Conservation (phyloP, 1,140 invertebrate genomes). For the Drosophila ananassae region DNA sequence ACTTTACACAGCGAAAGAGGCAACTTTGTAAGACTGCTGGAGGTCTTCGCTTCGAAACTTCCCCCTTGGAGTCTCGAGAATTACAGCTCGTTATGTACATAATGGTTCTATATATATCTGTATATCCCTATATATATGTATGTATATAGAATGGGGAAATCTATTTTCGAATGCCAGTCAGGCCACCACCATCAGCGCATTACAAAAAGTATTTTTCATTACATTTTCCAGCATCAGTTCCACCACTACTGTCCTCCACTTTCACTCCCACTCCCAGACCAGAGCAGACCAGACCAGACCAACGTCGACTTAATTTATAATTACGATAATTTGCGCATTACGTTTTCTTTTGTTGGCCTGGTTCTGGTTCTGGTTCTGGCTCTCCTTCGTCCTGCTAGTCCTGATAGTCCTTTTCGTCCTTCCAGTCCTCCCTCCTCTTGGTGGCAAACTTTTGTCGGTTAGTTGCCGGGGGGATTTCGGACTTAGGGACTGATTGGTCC, state of each 20-base stretch:
- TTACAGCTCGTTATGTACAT: constrained; percentile 42
- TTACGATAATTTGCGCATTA: constrained; percentile 82
- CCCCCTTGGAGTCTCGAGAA: constrained; percentile 20
- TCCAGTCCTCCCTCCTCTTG: background rate
- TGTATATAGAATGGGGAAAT: constrained; percentile 63
- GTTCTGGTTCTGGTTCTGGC: constrained; percentile 8
- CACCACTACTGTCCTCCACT: background rate
- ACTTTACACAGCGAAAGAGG: constrained; percentile 62
- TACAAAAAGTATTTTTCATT: constrained; percentile 77
- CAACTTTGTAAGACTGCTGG: constrained; percentile 44
- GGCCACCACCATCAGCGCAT: constrained; percentile 9
- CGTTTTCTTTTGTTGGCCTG: constrained; percentile 77
- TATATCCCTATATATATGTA: constrained; percentile 5
- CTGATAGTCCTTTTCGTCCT: background rate
- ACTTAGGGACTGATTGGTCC: constrained; percentile 50
- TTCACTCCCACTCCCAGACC: background rate
- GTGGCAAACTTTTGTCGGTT: constrained; percentile 66
- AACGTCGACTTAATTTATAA: constrained; percentile 82
- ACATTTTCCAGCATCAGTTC: constrained; percentile 50
- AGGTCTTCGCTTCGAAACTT: constrained; percentile 26
- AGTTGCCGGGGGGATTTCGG: constrained; percentile 32
- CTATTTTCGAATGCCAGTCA: constrained; percentile 78
- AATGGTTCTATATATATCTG: constrained; percentile 6
- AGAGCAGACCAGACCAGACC: constrained; percentile 33
- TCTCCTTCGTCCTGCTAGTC: background rate